Evolutionary conservation across 2,113 vertebrate species (phyloP), one percentile per base, ranked within the genome.

Genomic region (Ophthalmolycus amberensis): DNA sequence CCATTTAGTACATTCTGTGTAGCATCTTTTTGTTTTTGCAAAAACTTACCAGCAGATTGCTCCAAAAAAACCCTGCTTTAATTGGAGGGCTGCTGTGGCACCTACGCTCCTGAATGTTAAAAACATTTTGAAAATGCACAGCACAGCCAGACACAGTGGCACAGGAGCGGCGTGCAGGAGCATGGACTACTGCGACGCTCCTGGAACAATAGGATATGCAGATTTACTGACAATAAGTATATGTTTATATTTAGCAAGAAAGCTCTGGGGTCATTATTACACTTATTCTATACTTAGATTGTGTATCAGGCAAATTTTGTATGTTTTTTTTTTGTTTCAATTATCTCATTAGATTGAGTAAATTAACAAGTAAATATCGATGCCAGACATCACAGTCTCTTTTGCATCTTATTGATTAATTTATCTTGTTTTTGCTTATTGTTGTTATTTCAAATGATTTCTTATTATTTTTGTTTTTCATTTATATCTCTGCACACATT

Each of bases 101-200:
- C 7, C 29, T 3, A 0, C 50, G 59, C 46, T 69, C 40, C 56
- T 40, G 46, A 70, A 48, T 60, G 52, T 70, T 75, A n/a, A 71
- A 71, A 75, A 25, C 42, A 18, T 75, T 52, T 22, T 59, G 56
- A 48, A 66, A 66, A 52, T 72, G 56, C 18, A 62, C 16, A 80
- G 44, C 15, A 15, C 67, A 40, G 32, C 34, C 44, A 42, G n/a
- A 50, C 20, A 38, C 32, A 7, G 44, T n/a, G 7, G 1, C 38
- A 60, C 9, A 2, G 9, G 15, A 63, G 22, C 32, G 16, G 29
- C 32, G 3, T 27, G 10, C 48, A 32, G 37, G 25, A 29, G n/a
- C 15, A 59, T 48, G 52, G 38, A 46, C 64, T 46, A n/a, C 3
- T 11, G 10, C 15, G 54, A n/a, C 8, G 56, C 16, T 20, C 29